Base-by-base conservation (phyloP, 2,113 vertebrate genomes). In the Rynchops niger region DNA sequence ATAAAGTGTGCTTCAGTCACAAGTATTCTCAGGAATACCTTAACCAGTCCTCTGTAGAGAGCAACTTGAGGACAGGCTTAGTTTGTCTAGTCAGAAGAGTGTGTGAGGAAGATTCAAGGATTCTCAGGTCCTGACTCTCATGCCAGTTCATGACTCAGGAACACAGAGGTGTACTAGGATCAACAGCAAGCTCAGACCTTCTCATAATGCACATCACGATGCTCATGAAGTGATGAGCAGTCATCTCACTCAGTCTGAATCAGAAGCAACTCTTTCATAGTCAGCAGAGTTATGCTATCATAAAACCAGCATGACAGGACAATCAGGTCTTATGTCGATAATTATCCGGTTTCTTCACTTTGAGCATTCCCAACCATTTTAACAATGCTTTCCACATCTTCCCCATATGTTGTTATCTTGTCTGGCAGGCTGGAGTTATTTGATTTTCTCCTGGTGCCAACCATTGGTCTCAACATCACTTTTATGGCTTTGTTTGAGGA, bases 181-280 rank as follows among this genome's bases (percentile, higher is more conserved):
- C 91, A 65, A 52, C 83, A 85, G 59, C 65, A 92, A 84, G 56
- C 69, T 93, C 91, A 89, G 70, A 91, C 40, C 61, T 97, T 92
- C 92, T 91, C 86, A 52, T 82, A 91, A 23, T 76, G 63, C 63
- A 94, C 67, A 40, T 96, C 88, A 80, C 1, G 4, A 43, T 94
- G 70, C 71, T 92, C 66, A 80, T 22, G 1, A 86, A 80, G 70
- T 69, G 88, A 82, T 96, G 85, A 88, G 85, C n/a, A n/a, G n/a
- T n/a, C n/a, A n/a, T n/a, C n/a, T n/a, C n/a, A n/a, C 53, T 91
- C 53, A 56, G 91, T 79, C 83, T 95, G 97, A 97, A 95, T 97
- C 95, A 97, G 95, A 97, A 89, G 43, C 73, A 94, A 81, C 76
- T 92, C 80, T 59, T 92, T 53, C 73, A 67, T 5, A 91, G 91